Conservation (phyloP, 2,113 vertebrate species). For the Dromiciops gliroides region DNA sequence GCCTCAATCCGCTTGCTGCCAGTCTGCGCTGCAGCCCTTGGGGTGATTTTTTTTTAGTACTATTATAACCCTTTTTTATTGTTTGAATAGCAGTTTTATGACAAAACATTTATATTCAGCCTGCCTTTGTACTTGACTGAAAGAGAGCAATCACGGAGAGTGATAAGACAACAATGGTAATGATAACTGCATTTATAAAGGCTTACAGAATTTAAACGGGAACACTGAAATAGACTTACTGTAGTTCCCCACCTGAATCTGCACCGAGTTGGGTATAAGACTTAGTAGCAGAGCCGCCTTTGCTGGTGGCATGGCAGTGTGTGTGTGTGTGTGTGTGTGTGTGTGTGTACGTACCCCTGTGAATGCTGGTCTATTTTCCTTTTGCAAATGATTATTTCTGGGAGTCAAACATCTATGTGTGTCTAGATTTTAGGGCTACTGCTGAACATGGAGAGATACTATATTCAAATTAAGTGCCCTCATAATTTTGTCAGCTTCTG, state of each 20-base stretch:
- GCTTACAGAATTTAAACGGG: slow-evolving; percentile 77
- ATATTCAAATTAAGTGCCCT: slow-evolving; percentile 11
- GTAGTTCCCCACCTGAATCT: slow-evolving; percentile 65
- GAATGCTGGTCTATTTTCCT: slow-evolving; percentile 28
- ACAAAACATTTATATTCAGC: slow-evolving; percentile 87
- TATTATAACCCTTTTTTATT: slow-evolving; percentile 85
- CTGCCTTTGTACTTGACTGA: slow-evolving; percentile 84
- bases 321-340: too few relatives aligned
- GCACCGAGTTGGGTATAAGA: slow-evolving; percentile 59
- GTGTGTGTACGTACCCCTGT: fast-evolving
- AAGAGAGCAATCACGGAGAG: slow-evolving; percentile 83
- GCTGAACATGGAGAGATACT: slow-evolving; percentile 27
- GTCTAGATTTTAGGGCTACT: slow-evolving; percentile 30
- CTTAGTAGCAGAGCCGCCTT: slow-evolving; percentile 44
- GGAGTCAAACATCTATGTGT: slow-evolving; percentile 44
- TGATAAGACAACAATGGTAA: slow-evolving; percentile 84
- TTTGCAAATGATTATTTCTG: slow-evolving; percentile 49
- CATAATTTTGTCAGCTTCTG: slow-evolving; percentile 63
- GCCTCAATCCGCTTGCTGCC: slow-evolving; percentile 70
- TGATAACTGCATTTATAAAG: slow-evolving; percentile 84
- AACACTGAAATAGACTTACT: slow-evolving; percentile 72
- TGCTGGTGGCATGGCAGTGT: slow-evolving; percentile 51
- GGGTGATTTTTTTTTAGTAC: slow-evolving; percentile 83
- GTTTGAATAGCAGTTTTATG: slow-evolving; percentile 87
- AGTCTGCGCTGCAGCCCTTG: slow-evolving; percentile 76